Percentiles rank a stretch among this genome's conserved stretches.
phyloP scores from a whole-genome alignment of 2,888 invertebrate genomes.

The Lathronympha strigana region DNA sequence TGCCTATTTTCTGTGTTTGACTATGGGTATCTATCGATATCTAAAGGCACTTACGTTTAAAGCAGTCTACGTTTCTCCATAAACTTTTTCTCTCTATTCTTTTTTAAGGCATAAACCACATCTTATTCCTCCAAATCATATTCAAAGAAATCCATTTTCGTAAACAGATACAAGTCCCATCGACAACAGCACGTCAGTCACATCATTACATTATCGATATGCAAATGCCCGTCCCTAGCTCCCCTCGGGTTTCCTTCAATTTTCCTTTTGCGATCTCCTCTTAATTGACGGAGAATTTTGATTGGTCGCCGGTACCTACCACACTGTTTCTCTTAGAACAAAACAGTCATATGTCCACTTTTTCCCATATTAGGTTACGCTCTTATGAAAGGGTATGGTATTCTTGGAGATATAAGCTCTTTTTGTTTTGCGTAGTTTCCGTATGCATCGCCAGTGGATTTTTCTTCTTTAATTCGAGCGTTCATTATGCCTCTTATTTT shows the following conservation, averaged over 20 bases:
- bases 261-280: conserved; percentile 82
- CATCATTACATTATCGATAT: conserved; percentile 43
- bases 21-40: too few species aligned
- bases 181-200: conserved; percentile 29
- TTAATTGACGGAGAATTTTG: conserved; percentile 84
- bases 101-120: too few species aligned
- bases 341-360: background rate
- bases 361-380: background rate
- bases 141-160: background rate
- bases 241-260: conserved; percentile 82
- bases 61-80: too few species aligned
- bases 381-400: background rate
- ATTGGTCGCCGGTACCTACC: conserved; percentile 77
- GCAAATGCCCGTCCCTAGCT: conserved; percentile 55
- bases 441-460: conserved; percentile 43
- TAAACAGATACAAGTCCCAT: conserved; percentile 1
- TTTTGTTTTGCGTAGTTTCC: background rate
- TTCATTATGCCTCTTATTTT: conserved; percentile 83
- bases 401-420: conserved; percentile 3
- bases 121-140: background rate
- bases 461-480: conserved; percentile 67
- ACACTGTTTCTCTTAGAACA: conserved; percentile 57
- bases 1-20: too few species aligned
- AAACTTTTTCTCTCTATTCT: too few species aligned
- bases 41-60: too few species aligned